These are phyloP conservation scores for Notolabrus celidotus DNA, from an alignment of 2,797 vertebrate genomes.

Conservation along the genomic window DNA sequence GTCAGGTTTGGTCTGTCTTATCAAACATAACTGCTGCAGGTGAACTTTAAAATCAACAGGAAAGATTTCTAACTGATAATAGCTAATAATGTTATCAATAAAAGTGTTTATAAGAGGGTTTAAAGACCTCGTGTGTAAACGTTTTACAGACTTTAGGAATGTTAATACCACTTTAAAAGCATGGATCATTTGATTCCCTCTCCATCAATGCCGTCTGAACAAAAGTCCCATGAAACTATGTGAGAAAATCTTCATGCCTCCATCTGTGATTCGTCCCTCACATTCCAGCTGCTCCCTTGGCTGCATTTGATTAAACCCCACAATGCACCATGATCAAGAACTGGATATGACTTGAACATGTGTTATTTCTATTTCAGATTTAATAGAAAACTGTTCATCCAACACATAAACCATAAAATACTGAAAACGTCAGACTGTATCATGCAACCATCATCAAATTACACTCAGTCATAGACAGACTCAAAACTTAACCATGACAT, in stretches of 20 bases:
- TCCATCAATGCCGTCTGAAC: slow-evolving; percentile 32
- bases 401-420: slow-evolving; percentile 78
- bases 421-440: slow-evolving; percentile 74
- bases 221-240: slow-evolving; percentile 56
- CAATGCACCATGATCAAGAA: slow-evolving; percentile 70
- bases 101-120: not conserved
- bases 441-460: slow-evolving; percentile 75
- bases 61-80: not conserved
- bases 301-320: slow-evolving; percentile 68
- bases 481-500: slow-evolving; percentile 39
- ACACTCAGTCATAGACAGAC: slow-evolving; percentile 63
- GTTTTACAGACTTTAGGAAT: not conserved
- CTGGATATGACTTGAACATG: slow-evolving; percentile 75
- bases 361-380: slow-evolving; percentile 80
- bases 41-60: not conserved
- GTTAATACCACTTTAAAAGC: slow-evolving; percentile 3
- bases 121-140: not conserved
- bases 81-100: slow-evolving; percentile 1
- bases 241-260: slow-evolving; percentile 55
- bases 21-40: not conserved
- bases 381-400: slow-evolving; percentile 82
- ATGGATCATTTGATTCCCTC: slow-evolving; percentile 22
- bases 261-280: slow-evolving; percentile 61
- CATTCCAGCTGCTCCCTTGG: slow-evolving; percentile 63
- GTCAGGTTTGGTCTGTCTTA: not conserved